Evolutionary conservation across 2,888 invertebrate species (phyloP).

Genomic region (Laspeyria flexula): DNA sequence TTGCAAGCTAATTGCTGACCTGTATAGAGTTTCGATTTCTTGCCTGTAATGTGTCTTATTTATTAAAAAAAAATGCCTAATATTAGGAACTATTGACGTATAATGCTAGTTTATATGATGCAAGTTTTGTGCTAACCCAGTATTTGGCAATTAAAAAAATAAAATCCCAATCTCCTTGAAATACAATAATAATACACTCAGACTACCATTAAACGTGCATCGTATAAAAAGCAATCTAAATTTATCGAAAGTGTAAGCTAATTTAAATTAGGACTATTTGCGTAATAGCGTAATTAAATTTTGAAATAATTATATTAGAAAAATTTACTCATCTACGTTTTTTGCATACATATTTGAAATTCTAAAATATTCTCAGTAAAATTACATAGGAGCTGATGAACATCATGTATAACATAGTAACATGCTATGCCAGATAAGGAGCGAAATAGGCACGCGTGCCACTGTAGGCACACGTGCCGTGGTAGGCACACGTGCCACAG

Average conservation of each 20-base stretch:
- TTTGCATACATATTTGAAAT: too few species aligned
- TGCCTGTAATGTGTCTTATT: constrained; percentile 12
- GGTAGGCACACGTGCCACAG: too few species aligned
- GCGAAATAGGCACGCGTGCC: not conserved
- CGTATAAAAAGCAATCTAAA: not conserved
- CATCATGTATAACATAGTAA: not conserved
- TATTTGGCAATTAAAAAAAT: too few species aligned
- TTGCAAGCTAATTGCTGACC: constrained; percentile 36
- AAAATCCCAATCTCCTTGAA: too few species aligned
- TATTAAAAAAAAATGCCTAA: constrained; percentile 1
- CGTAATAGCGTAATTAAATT: constrained; percentile 1
- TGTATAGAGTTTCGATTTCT: constrained; percentile 10
- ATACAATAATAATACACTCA: too few species aligned
- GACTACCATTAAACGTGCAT: not conserved
- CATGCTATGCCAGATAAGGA: not conserved
- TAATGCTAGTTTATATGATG: not conserved
- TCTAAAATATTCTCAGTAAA: too few species aligned
- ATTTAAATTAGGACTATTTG: not conserved
- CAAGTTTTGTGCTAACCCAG: too few species aligned
- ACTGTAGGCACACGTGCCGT: too few species aligned
- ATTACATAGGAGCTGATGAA: too few species aligned
- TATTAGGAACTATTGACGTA: not conserved
- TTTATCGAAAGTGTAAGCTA: not conserved
- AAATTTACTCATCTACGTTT: not conserved
- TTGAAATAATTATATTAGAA: constrained; percentile 3